These are phyloP conservation scores for Uromys caudimaculatus DNA, from an alignment of 2,797 vertebrate genomes.

Conservation along the genomic window DNA sequence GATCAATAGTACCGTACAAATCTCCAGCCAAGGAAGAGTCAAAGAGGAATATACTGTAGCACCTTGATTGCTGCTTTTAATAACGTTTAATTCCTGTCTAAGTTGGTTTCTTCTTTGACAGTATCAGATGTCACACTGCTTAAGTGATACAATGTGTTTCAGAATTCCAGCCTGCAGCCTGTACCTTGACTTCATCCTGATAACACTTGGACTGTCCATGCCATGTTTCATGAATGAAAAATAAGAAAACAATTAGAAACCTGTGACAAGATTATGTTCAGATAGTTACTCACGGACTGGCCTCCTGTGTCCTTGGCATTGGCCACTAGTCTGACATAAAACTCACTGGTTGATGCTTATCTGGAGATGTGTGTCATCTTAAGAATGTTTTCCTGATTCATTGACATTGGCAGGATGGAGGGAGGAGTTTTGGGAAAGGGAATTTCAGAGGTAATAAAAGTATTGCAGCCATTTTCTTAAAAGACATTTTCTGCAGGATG, in stretches of 20 bases:
- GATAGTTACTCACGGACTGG: background rate
- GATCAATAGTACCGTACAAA: background rate
- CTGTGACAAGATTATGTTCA: background rate
- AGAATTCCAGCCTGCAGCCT: background rate
- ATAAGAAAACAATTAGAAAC: background rate
- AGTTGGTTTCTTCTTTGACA: background rate
- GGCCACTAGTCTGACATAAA: background rate
- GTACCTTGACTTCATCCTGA: background rate
- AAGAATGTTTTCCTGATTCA: conserved; percentile 22
- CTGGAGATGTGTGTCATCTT: background rate
- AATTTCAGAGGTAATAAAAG: conserved; percentile 22
- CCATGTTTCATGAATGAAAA: conserved; percentile 9
- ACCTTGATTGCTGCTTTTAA: background rate
- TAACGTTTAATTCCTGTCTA: background rate
- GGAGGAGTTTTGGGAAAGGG: background rate
- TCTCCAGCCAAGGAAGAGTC: background rate
- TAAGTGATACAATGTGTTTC: background rate
- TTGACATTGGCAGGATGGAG: background rate
- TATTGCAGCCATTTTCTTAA: background rate
- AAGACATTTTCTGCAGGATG: background rate
- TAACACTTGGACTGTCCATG: background rate
- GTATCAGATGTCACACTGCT: background rate
- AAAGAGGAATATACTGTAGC: background rate
- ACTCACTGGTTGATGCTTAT: background rate
- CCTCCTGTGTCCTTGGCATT: background rate